phyloP scores from a whole-genome alignment of 2,113 vertebrate species.

The Phoenicopterus ruber region DNA sequence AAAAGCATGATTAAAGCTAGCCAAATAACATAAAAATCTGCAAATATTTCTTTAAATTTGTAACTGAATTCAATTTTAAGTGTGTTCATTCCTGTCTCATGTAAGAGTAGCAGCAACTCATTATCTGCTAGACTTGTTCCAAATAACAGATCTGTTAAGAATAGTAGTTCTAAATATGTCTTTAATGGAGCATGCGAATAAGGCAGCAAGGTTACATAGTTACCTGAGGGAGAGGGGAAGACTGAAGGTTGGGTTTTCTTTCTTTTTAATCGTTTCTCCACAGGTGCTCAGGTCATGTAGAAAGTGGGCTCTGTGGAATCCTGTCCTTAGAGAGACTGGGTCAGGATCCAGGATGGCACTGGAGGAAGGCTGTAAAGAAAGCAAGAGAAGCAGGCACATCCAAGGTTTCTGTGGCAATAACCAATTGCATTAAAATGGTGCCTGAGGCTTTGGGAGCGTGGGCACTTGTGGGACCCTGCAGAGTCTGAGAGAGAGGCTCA shows the following conservation, averaged over 20 bases:
- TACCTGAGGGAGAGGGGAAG: background rate
- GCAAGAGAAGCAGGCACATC: background rate
- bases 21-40: background rate
- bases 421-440: background rate
- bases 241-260: background rate
- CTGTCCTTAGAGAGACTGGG: background rate
- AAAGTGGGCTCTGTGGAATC: background rate
- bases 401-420: background rate
- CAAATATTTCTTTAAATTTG: background rate
- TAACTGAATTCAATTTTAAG: background rate
- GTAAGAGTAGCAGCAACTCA: background rate
- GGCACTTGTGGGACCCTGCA: background rate
- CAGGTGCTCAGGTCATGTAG: background rate
- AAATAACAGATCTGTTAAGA: conserved; percentile 13
- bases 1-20: background rate
- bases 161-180: conserved; percentile 17
- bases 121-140: conserved; percentile 11
- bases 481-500: background rate
- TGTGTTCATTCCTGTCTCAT: background rate
- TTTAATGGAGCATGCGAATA: background rate
- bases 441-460: background rate
- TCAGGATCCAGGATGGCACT: background rate
- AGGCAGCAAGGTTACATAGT: background rate
- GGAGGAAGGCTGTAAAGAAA: background rate
- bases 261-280: background rate